These are phyloP conservation scores for Andrena cerasifolii DNA, from an alignment of 1,140 invertebrate species.

Conservation along the genomic window DNA sequence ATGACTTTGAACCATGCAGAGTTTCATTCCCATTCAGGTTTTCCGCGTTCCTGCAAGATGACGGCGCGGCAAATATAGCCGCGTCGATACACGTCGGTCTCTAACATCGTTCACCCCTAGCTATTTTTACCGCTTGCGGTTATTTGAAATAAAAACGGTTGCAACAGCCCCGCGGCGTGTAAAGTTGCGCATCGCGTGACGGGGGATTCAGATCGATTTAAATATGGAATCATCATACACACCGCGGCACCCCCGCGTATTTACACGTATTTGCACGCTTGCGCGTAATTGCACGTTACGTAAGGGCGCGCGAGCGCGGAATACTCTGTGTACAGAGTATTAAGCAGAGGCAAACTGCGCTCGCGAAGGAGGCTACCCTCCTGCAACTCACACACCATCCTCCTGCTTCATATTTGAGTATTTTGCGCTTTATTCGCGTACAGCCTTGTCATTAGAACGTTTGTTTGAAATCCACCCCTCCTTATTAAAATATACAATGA, in stretches of 20 bases:
- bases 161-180: background rate
- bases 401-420: no score
- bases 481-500: no score
- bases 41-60: background rate
- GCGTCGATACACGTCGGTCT: slow-evolving; percentile 5
- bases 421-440: no score
- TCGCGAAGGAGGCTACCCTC: no score
- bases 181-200: slow-evolving; percentile 1
- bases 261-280: background rate
- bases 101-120: background rate
- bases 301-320: background rate
- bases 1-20: background rate
- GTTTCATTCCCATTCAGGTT: background rate
- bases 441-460: no score
- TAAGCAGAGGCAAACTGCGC: no score
- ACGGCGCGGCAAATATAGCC: background rate
- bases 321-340: no score
- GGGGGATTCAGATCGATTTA: slow-evolving; percentile 5
- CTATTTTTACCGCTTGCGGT: background rate
- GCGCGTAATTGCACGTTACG: background rate
- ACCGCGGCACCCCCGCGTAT: background rate
- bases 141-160: background rate
- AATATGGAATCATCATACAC: slow-evolving; percentile 13
- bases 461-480: no score
- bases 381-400: no score